Evolutionary conservation across 2,888 invertebrate genomes (phyloP), one percentile per base, ranked within the genome.

Genomic region (Ctena decussata): DNA sequence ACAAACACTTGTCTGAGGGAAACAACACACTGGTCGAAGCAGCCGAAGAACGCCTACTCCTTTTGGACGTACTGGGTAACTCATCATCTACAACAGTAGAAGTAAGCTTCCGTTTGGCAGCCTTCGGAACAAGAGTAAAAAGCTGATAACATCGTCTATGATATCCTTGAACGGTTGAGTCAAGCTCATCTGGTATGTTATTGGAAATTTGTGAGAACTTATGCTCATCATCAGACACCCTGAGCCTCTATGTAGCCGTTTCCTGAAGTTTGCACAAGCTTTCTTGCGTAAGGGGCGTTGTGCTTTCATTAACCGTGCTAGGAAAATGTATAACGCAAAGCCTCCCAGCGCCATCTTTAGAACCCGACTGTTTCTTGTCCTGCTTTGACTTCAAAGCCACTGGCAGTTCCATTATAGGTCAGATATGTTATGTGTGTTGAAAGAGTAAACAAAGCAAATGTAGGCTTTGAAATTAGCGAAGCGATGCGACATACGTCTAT

Each of bases 1-100:
- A 86, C 24, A 86, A 32, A 37, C 85, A 85, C 39, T 79, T 39
- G 57, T 82, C 70, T 2, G 70, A n/a, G n/a, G 84, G 80, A 72
- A 84, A 77, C 32, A 76, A 30, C 8, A 75, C 53, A 1, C 32
- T 27, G 41, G 39, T n/a, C 41, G 57, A 57, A 8, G 57, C 57
- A 8, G 57, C 46, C 8, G 35, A 6, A 24, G 46, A 44, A 32
- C 37, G n/a, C 24, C 70, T 30, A 8, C n/a, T 70, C 39, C 73
- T 32, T 60, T 81, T 81, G 3, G 81, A 69, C 11, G 70, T 46
- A 24, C 76, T 49, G 37, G 71, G 57, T 27, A 39, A 1, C n/a
- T 39, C 53, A 15, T 71, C 60, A 30, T 53, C 75, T 30, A 1
- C 30, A 15, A 69, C 24, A 37, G 53, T 60, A 44, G 76, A 65